Base-by-base conservation (phyloP, 1,140 invertebrate genomes). In the Drosophila pachea region DNA sequence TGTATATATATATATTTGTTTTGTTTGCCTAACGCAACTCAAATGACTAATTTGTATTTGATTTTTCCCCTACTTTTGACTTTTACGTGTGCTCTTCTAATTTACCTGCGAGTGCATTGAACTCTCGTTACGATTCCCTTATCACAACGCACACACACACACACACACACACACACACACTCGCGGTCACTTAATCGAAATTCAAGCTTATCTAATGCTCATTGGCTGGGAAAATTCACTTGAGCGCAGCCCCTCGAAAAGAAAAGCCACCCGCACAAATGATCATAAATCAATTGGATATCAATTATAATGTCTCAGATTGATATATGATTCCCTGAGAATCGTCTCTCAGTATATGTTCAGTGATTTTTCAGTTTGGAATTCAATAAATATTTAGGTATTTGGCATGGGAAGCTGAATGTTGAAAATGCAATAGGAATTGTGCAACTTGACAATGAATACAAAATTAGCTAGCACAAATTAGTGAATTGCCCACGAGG, bases 391-490 rank as follows among this genome's bases (percentile, higher is more conserved):
- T 35, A 32, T 9, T 33, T 42, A 45, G 9, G 31, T 31, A 9
- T 55, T 43, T 32, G 40, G 8, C 1, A 11, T 43, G 54, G 40
- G 40, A 42, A 55, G 1, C 38, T 6, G 52, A 58, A 40, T 63
- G 52, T 50, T 56, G 38, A n/a, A 49, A 61, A 55, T 52, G 16
- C 11, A 45, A 53, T 35, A 35, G 14, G 48, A 53, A 70, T 59
- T 70, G 62, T 59, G 48, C 68, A 70, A 70, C 62, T 70, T 70
- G 62, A 70, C 54, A 70, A 54, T 70, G 68, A 55, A 36, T 66
- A 59, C 11, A 53, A 59, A 70, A 70, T 66, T 70, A 70, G 62
- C 54, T 0, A 31, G 48, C 48, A 58, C 7, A 59, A 70, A 70
- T 59, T 66, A 66, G 40, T 38, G 5, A 58, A 59, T 33, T 14